These are phyloP conservation scores for Cyprinus carpio DNA, from an alignment of 2,113 vertebrate genomes.

Conservation along the genomic window DNA sequence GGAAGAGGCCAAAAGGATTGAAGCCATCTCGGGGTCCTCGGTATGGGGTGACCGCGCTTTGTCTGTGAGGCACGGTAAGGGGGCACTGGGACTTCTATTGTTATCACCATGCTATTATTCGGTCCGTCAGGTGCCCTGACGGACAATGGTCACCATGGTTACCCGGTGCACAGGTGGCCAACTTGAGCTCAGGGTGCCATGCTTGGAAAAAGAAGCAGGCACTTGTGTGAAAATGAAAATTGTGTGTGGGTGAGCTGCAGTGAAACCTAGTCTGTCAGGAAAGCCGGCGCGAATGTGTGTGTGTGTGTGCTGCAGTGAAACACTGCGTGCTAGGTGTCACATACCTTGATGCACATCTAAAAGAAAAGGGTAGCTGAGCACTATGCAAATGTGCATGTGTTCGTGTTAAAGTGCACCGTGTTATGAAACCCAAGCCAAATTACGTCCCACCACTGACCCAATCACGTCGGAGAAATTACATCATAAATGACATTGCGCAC, in stretches of 20 bases:
- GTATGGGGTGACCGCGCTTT: not conserved
- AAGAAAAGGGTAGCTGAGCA: not conserved
- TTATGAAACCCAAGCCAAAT: constrained; percentile 46
- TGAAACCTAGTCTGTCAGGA: constrained; percentile 22
- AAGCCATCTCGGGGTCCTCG: not conserved
- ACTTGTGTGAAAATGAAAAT: constrained; percentile 28
- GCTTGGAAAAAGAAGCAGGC: constrained; percentile 21
- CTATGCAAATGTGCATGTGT: constrained; percentile 8
- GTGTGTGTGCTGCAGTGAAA: not conserved
- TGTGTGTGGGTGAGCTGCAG: constrained; percentile 36
- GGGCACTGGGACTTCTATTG: constrained; percentile 10
- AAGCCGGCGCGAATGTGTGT: constrained; percentile 1
- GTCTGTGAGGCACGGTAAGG: not conserved
- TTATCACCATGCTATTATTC: constrained; percentile 16
- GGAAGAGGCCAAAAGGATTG: not conserved
- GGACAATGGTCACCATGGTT: constrained; percentile 29
- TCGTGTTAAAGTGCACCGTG: constrained; percentile 42
- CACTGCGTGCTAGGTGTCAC: not conserved
- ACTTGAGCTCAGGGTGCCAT: not conserved
- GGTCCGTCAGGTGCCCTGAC: not conserved
- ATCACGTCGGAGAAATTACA: not conserved
- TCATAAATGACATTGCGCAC: not conserved
- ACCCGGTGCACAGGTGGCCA: constrained; percentile 24
- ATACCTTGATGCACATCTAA: constrained; percentile 30
- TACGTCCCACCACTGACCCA: constrained; percentile 6